Evolutionary conservation across 2,797 vertebrate species (phyloP).

Genomic region (Lates japonicus): DNA sequence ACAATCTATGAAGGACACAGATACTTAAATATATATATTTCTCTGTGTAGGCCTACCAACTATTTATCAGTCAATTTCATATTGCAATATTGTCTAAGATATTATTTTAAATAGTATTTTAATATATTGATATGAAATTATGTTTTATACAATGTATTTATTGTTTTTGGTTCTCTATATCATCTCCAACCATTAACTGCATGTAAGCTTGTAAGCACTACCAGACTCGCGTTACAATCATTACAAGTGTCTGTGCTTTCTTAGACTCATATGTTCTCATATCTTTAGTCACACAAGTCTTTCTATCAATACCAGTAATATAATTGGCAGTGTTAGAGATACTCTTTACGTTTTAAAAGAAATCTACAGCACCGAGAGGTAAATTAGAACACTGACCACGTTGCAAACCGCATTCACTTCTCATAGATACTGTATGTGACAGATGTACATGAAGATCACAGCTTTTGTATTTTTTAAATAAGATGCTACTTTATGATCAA

Average conservation of each 20-base stretch:
- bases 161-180: conserved; percentile 78
- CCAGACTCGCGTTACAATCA: conserved; percentile 70
- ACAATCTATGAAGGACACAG: conserved; percentile 80
- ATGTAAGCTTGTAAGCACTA: conserved; percentile 78
- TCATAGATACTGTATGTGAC: conserved; percentile 54
- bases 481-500: conserved; percentile 43
- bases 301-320: conserved; percentile 56
- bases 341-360: conserved; percentile 46
- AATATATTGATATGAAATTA: conserved; percentile 88
- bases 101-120: conserved; percentile 89
- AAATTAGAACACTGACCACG: conserved; percentile 33
- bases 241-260: conserved; percentile 72
- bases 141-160: conserved; percentile 89
- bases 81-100: conserved; percentile 87
- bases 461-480: conserved; percentile 64
- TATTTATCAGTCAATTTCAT: conserved; percentile 87
- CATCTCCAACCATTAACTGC: conserved; percentile 83
- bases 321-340: conserved; percentile 64
- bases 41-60: conserved; percentile 82
- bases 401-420: conserved; percentile 41
- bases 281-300: conserved; percentile 59
- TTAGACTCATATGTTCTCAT: conserved; percentile 70
- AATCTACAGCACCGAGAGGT: conserved; percentile 40
- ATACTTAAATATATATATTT: conserved; percentile 81
- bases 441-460: conserved; percentile 64